Conservation (phyloP, 2,113 vertebrate species). For the Nothoprocta perdicaria region DNA sequence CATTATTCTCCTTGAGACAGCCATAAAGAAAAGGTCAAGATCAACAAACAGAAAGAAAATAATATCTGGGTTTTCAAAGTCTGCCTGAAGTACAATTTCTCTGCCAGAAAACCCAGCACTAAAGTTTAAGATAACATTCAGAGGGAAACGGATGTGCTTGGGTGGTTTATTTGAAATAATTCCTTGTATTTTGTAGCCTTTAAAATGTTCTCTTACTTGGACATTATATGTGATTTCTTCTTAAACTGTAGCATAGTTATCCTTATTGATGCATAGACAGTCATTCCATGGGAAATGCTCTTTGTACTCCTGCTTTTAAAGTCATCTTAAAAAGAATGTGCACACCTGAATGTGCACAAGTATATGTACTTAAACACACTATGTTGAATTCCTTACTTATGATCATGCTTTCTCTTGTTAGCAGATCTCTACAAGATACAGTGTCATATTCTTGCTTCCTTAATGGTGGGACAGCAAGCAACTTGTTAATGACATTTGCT, state of each 20-base stretch:
- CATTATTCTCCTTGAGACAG: neutral
- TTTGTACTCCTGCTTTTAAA: neutral
- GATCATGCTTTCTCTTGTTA: neutral
- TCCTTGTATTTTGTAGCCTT: neutral
- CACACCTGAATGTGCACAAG: neutral
- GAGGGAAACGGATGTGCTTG: constrained; percentile 41
- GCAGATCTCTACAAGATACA: neutral
- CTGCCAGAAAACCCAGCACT: constrained; percentile 16
- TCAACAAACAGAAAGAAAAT: constrained; percentile 47
- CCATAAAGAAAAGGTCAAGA: neutral
- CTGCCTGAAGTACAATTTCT: constrained; percentile 14
- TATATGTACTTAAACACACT: neutral
- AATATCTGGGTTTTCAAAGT: constrained; percentile 23
- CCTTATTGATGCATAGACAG: neutral
- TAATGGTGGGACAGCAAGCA: neutral
- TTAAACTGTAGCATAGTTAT: neutral
- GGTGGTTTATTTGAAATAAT: constrained; percentile 43
- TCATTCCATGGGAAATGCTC: neutral
- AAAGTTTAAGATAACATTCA: constrained; percentile 69
- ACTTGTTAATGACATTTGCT: neutral
- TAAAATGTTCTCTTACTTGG: neutral
- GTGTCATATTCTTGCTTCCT: neutral
- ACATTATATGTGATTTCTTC: neutral
- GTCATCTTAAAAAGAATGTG: neutral
- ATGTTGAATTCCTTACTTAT: neutral